phyloP scores from a whole-genome alignment of 2,888 invertebrate species.

The Cephus runcator region DNA sequence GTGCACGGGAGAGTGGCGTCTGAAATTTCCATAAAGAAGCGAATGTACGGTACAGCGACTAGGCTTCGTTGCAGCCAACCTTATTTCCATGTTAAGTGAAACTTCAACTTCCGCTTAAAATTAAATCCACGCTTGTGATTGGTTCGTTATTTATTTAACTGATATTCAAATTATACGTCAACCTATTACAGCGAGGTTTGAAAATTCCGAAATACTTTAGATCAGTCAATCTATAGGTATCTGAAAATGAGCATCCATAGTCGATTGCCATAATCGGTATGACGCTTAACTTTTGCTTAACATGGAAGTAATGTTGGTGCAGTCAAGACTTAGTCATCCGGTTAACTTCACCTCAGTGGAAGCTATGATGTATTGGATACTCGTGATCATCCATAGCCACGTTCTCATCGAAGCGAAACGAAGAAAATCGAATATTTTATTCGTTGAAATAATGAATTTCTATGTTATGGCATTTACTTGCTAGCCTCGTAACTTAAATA shows the following conservation, averaged over 20 bases:
- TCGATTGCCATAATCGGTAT: background rate
- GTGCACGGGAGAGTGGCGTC: background rate
- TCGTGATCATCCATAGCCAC: background rate
- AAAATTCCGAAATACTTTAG: background rate
- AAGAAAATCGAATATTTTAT: background rate
- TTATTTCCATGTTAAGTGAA: background rate
- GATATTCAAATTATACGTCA: background rate
- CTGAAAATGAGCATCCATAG: background rate
- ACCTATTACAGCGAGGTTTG: background rate
- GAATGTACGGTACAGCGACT: background rate
- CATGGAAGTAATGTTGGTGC: background rate
- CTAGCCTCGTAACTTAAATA: no score
- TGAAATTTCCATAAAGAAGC: background rate
- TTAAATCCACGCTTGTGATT: background rate
- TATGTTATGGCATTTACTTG: no score
- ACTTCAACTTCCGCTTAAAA: background rate
- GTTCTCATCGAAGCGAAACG: background rate
- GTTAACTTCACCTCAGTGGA: background rate
- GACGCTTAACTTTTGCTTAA: background rate
- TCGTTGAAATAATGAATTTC: no score
- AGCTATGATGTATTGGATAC: background rate
- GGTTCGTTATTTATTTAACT: background rate
- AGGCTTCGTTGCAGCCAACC: background rate
- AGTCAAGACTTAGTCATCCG: background rate
- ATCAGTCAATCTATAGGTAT: background rate